Evolutionary conservation across 2,888 invertebrate genomes (phyloP).

Genomic region (Lobophora halterata): DNA sequence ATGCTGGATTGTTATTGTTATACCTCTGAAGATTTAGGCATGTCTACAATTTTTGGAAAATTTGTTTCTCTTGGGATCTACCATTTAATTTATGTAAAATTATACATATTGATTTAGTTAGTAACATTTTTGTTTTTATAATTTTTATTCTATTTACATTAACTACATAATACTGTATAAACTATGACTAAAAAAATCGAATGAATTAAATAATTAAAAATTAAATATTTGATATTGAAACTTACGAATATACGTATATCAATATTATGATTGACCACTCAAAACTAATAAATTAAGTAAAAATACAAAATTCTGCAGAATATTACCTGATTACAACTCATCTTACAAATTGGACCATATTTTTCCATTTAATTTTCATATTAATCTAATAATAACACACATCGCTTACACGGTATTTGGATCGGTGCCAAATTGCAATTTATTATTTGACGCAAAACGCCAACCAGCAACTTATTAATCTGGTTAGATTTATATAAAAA

Average conservation of each 20-base stretch:
- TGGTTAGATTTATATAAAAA: conserved; percentile 35
- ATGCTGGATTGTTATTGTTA: conserved; percentile 8
- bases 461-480: conserved; percentile 30
- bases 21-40: conserved; percentile 2
- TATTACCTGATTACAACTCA: conserved; percentile 10
- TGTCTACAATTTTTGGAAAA: too few relatives aligned
- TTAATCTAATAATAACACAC: conserved; percentile 36
- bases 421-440: conserved; percentile 53
- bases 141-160: background rate
- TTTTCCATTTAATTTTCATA: conserved; percentile 29
- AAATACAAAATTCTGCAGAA: conserved; percentile 8
- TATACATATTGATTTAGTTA: too few relatives aligned
- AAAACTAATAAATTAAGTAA: too few relatives aligned
- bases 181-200: too few relatives aligned
- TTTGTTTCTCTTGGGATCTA: too few relatives aligned
- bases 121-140: too few relatives aligned
- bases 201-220: too few relatives aligned
- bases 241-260: too few relatives aligned
- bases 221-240: too few relatives aligned
- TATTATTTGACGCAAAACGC: conserved; percentile 58
- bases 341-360: conserved; percentile 19
- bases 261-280: too few relatives aligned
- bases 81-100: too few relatives aligned
- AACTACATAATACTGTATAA: too few relatives aligned
- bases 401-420: conserved; percentile 45